Conservation (phyloP, 2,113 vertebrate species). For the Tylochromis polylepis region DNA sequence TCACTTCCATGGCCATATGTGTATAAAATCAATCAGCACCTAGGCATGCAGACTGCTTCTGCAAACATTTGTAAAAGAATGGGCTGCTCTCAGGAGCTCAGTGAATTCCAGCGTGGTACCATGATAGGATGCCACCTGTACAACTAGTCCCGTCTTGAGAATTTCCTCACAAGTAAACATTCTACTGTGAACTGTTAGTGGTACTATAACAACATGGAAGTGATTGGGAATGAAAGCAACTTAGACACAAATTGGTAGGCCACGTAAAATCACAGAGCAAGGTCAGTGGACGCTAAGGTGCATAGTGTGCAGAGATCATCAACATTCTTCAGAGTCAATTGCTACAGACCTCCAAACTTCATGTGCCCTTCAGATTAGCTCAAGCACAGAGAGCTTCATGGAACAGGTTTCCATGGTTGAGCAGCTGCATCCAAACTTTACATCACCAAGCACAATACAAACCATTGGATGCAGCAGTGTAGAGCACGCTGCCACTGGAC, state of each 20-base stretch:
- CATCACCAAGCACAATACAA: background rate
- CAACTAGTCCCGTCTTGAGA: background rate
- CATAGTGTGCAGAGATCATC: background rate
- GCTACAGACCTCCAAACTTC: background rate
- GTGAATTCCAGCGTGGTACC: background rate
- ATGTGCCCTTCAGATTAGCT: background rate
- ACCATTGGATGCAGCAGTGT: background rate
- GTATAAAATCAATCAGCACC: background rate
- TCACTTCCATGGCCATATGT: background rate
- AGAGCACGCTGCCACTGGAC: background rate
- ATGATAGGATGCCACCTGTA: background rate
- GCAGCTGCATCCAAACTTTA: background rate
- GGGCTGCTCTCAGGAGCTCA: background rate
- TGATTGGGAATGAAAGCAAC: background rate
- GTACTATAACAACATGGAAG: background rate
- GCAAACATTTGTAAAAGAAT: background rate
- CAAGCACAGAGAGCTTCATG: background rate
- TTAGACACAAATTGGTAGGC: background rate
- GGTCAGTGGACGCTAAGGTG: background rate
- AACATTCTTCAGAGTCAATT: background rate
- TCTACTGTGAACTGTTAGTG: background rate
- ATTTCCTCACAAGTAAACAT: background rate
- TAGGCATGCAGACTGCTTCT: background rate
- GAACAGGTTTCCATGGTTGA: background rate
- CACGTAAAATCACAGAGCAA: background rate